Base-by-base conservation (phyloP, 2,113 vertebrate genomes). In the Capreolus pygargus region DNA sequence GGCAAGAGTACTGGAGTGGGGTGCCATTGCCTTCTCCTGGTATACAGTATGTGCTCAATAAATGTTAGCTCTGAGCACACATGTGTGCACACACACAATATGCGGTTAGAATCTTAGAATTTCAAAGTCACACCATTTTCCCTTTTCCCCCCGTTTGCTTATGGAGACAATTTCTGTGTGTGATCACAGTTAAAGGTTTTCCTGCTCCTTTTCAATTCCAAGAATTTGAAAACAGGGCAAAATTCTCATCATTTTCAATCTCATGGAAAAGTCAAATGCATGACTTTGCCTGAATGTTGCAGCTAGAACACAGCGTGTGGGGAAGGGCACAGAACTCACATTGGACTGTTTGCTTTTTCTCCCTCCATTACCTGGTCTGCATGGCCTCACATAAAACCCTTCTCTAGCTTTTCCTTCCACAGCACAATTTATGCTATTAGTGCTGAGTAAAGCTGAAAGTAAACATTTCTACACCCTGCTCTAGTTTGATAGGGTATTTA, bases 401-500 rank as follows among this genome's bases (percentile, higher is more conserved):
- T 94, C 45, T 91, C 50, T 60, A 2, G 83, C 52, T 50, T 95
- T 94, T 93, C 82, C 94, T 79, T 89, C 93, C 28, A 74, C 60
- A 55, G 60, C n/a, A 84, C 86, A 81, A 39, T 57, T 47, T 47
- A 67, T 83, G 54, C 81, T 36, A 15, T 93, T 84, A 92, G 54
- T 91, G 57, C 36, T 86, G 54, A 55, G 30, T 39, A 89, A 87
- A 97, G 94, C 70, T 89, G 17, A 70, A 91, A 94, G 60, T 30
- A 89, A 98, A 93, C 76, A 85, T 74, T 95, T 81, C 39, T 91
- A 85, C 58, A 78, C 54, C 58, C 47, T 60, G 70, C 33, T 96
- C 36, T 36, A 39, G 30, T 94, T 58, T 90, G 95, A 94, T 88
- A 87, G 1, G 52, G 13, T 88, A 90, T 96, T 96, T 97, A 90